Conservation (phyloP, 53 echinoderm and acorn worm genomes). For the Echinarachnius parma region DNA sequence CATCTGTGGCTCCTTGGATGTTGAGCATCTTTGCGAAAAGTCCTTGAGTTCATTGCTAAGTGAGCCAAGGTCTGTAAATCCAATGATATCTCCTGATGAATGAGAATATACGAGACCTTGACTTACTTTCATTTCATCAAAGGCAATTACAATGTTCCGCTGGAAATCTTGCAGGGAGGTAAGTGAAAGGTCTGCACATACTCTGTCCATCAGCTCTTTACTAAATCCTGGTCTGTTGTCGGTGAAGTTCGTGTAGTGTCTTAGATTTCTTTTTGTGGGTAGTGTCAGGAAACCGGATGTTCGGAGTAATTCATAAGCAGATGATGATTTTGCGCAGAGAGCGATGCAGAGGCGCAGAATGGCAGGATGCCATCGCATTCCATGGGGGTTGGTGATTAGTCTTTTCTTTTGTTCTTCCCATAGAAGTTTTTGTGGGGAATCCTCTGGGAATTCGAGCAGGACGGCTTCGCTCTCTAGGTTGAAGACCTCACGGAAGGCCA, state of each 20-base stretch:
- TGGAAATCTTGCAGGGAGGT: not conserved
- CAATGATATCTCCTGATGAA: conserved; percentile 1
- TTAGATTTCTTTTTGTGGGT: not conserved
- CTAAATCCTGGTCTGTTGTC: not conserved
- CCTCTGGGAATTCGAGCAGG: not conserved
- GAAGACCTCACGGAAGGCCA: not conserved
- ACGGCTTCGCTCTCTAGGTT: not conserved
- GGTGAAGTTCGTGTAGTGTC: conserved; percentile 8
- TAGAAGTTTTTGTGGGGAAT: no score
- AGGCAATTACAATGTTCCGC: not conserved
- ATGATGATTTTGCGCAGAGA: conserved; percentile 8
- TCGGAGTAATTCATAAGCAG: conserved; percentile 10
- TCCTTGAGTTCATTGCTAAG: not conserved
- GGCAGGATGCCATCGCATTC: conserved; percentile 15
- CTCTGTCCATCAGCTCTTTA: not conserved
- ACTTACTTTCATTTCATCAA: conserved; percentile 20
- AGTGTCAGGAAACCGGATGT: conserved; percentile 5
- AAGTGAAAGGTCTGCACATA: conserved; percentile 5
- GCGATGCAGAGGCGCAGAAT: no score
- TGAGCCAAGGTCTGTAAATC: conserved; percentile 1
- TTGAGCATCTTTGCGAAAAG: not conserved
- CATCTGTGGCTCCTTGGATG: not conserved
- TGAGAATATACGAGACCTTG: conserved; percentile 12
- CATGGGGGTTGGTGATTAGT: not conserved
- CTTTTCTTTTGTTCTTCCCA: conserved; percentile 16